Conservation (phyloP, 2,888 invertebrate genomes). For the Conops quadrifasciatus region DNA sequence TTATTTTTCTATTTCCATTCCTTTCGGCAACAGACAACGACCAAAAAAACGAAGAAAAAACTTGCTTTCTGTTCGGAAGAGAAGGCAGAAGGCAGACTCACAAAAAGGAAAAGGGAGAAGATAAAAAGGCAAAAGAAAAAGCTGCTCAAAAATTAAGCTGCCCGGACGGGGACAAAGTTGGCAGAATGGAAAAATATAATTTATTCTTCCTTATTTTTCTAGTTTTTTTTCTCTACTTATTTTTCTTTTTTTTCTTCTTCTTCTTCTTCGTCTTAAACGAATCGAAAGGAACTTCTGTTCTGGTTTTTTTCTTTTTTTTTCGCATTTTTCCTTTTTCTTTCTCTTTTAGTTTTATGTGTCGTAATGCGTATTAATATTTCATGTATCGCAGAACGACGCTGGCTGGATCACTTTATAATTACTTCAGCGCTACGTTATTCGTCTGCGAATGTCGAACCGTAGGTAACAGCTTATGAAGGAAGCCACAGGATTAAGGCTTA, state of each 20-base stretch:
- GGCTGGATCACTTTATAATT: constrained; percentile 5
- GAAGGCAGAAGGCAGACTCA: too few species aligned
- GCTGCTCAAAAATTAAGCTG: too few species aligned
- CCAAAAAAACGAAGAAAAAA: too few species aligned
- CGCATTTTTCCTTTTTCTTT: background rate
- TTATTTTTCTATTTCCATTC: too few species aligned
- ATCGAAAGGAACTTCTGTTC: background rate
- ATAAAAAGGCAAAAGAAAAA: too few species aligned
- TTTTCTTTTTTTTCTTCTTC: background rate
- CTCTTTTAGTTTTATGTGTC: background rate
- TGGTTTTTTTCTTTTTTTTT: background rate
- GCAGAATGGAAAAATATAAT: too few species aligned
- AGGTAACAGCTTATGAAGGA: background rate
- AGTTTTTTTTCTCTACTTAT: background rate
- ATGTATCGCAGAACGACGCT: background rate
- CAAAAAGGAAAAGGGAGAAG: too few species aligned
- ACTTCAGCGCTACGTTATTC: background rate
- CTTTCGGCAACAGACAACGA: too few species aligned
- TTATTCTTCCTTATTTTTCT: too few species aligned
- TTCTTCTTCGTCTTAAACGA: background rate
- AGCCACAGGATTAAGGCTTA: constrained; percentile 6
- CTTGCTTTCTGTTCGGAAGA: too few species aligned
- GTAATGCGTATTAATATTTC: constrained; percentile 2
- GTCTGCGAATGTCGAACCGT: background rate
- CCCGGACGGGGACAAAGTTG: too few species aligned